These are phyloP conservation scores for Nerophis lumbriciformis DNA, from an alignment of 2,113 vertebrate genomes.

Conservation along the genomic window DNA sequence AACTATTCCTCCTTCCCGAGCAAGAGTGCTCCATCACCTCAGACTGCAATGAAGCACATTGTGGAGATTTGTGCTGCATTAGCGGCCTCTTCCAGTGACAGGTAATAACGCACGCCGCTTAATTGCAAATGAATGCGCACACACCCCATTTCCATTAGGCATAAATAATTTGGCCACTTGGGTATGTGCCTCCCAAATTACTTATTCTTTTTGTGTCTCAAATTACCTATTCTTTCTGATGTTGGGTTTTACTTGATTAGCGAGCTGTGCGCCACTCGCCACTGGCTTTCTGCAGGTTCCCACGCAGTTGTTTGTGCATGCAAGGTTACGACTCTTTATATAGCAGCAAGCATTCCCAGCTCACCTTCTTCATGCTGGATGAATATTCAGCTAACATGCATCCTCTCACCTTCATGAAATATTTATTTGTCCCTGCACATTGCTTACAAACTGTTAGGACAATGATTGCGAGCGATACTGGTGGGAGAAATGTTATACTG, in stretches of 20 bases:
- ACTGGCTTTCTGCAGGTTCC: constrained; percentile 67
- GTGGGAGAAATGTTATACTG: neutral
- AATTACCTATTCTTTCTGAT: constrained; percentile 80
- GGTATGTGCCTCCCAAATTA: constrained; percentile 74
- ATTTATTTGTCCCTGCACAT: constrained; percentile 38
- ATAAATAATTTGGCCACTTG: constrained; percentile 81
- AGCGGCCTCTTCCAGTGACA: constrained; percentile 59
- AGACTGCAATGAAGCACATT: constrained; percentile 39
- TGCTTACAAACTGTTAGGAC: constrained; percentile 20
- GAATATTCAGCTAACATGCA: constrained; percentile 10
- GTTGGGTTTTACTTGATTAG: constrained; percentile 76
- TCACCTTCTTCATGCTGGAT: constrained; percentile 13
- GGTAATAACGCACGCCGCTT: constrained; percentile 69
- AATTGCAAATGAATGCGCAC: constrained; percentile 70
- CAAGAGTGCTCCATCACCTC: constrained; percentile 53
- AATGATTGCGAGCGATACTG: neutral
- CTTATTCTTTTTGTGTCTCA: constrained; percentile 79
- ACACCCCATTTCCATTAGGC: constrained; percentile 72
- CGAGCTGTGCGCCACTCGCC: constrained; percentile 63
- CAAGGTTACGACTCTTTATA: constrained; percentile 34
- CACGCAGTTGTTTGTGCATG: constrained; percentile 44
- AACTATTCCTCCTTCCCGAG: neutral
- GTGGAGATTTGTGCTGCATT: constrained; percentile 35
- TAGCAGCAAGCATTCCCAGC: constrained; percentile 47
- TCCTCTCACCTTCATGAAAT: constrained; percentile 44